phyloP scores from a whole-genome alignment of 2,888 invertebrate species.

The Epinotia ramella region DNA sequence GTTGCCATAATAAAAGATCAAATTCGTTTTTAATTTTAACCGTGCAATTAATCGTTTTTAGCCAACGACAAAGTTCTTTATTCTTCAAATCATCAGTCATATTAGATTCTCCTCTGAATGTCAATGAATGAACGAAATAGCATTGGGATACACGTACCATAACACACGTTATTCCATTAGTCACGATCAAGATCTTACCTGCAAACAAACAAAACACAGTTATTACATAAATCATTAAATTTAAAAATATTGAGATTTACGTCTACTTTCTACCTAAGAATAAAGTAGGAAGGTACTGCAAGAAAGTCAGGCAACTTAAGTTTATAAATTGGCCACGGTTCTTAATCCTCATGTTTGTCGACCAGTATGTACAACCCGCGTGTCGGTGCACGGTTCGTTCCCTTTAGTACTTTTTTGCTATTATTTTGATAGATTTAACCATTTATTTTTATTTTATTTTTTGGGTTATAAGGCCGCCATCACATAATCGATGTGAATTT shows the following conservation, averaged over 20 bases:
- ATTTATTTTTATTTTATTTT: too few relatives aligned
- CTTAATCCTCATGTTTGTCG: constrained; percentile 11
- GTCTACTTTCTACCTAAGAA: background rate
- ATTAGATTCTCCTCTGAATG: too few relatives aligned
- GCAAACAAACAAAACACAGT: background rate
- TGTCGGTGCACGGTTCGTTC: constrained; percentile 6
- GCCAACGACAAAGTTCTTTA: too few relatives aligned
- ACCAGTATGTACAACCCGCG: constrained; percentile 21
- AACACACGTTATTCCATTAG: background rate
- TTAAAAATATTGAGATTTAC: background rate
- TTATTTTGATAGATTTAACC: too few relatives aligned
- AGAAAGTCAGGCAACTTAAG: background rate
- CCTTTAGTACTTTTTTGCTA: background rate
- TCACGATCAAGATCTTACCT: constrained; percentile 12
- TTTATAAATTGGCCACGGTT: constrained; percentile 33
- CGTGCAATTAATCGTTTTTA: too few relatives aligned
- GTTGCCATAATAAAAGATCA: too few relatives aligned
- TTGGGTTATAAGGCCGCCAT: too few relatives aligned
- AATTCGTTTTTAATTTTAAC: too few relatives aligned
- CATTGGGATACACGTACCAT: background rate
- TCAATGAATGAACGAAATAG: too few relatives aligned
- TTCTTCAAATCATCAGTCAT: too few relatives aligned
- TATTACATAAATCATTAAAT: background rate
- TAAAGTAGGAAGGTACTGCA: background rate
- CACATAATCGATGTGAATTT: too few relatives aligned